phyloP scores from a whole-genome alignment of 2,888 invertebrate genomes.

The Drosophila recens region DNA sequence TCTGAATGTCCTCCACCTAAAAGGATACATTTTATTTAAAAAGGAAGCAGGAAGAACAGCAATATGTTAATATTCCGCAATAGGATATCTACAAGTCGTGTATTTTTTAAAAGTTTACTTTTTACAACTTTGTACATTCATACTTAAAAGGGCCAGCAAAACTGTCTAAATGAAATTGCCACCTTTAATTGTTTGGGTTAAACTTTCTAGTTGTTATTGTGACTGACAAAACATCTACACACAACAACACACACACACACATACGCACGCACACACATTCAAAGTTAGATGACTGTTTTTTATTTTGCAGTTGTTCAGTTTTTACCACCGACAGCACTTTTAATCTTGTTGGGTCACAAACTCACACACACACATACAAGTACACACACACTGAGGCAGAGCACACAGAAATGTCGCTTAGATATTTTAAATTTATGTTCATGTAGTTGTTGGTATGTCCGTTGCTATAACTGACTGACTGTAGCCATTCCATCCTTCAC shows the following conservation, averaged over 20 bases:
- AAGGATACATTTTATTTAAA: no score
- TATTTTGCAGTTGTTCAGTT: constrained; percentile 27
- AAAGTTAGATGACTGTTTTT: constrained; percentile 32
- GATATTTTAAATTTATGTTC: constrained; percentile 81
- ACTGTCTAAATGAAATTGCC: constrained; percentile 56
- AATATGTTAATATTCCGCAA: not conserved
- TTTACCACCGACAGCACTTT: constrained; percentile 65
- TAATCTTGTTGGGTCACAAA: constrained; percentile 70
- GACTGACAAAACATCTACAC: constrained; percentile 3
- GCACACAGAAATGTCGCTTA: constrained; percentile 53
- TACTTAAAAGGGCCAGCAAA: constrained; percentile 22
- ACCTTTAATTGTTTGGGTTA: constrained; percentile 72
- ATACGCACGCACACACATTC: constrained; percentile 1
- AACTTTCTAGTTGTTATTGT: constrained; percentile 44
- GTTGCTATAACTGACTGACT: constrained; percentile 68
- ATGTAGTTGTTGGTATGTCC: constrained; percentile 51
- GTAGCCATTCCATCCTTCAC: constrained; percentile 17
- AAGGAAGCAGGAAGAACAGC: no score
- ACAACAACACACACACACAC: not conserved
- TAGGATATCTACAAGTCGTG: constrained; percentile 17
- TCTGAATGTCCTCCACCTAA: no score
- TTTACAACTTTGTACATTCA: constrained; percentile 11
- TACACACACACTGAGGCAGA: constrained; percentile 15
- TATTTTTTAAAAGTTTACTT: not conserved
- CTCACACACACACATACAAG: constrained; percentile 10